Conservation (phyloP, 2,888 invertebrate species). For the Harmothoe impar region DNA sequence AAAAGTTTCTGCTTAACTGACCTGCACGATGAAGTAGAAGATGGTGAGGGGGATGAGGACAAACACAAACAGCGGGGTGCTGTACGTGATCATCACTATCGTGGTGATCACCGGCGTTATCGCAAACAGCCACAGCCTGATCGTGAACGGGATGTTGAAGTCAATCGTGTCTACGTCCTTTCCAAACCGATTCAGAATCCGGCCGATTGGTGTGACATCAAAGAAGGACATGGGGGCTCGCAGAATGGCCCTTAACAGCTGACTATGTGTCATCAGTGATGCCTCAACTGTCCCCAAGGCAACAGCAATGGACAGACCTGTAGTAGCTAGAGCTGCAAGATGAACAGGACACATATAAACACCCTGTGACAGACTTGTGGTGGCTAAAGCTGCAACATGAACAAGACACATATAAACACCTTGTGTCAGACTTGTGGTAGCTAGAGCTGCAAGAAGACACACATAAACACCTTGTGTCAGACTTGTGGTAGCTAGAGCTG, state of each 20-base stretch:
- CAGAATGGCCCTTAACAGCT: conserved; percentile 71
- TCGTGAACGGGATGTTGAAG: conserved; percentile 70
- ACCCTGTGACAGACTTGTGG: no score
- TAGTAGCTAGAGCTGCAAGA: conserved; percentile 37
- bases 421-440: no score
- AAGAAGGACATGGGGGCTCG: conserved; percentile 80
- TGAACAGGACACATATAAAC: no score
- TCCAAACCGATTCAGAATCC: conserved; percentile 78
- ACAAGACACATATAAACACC: no score
- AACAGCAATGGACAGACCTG: conserved; percentile 66
- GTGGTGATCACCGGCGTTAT: conserved; percentile 74
- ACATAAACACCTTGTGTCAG: no score
- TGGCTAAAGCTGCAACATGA: no score
- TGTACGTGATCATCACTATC: conserved; percentile 76
- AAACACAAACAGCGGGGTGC: conserved; percentile 77
- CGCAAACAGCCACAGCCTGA: conserved; percentile 73
- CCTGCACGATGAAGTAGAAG: conserved; percentile 80
- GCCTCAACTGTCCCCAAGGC: conserved; percentile 68
- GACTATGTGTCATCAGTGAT: conserved; percentile 65
- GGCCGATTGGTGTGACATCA: conserved; percentile 78
- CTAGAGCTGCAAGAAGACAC: no score
- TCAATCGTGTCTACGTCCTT: conserved; percentile 78
- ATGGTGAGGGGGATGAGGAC: conserved; percentile 76
- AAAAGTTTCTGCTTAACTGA: no score
- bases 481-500: no score